These are phyloP conservation scores for Trichomycterus rosablanca DNA, from an alignment of 2,113 vertebrate genomes.

Conservation along the genomic window DNA sequence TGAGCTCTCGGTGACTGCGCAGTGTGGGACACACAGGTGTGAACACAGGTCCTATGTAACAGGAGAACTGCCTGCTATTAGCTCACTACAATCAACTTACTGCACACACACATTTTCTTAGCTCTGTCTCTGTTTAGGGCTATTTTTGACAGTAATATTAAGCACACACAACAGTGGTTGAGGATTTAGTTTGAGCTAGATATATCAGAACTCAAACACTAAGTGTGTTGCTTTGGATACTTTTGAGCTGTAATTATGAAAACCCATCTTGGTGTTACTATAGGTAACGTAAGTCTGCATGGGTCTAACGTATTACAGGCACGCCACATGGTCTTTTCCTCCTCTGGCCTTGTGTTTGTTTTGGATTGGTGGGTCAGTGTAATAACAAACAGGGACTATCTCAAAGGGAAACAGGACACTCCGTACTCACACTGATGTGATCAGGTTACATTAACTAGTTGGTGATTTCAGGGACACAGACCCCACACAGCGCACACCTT, in stretches of 20 bases:
- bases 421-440: slow-evolving; percentile 30
- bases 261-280: not conserved
- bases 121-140: slow-evolving; percentile 4
- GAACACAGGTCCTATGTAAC: slow-evolving; percentile 66
- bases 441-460: slow-evolving; percentile 32
- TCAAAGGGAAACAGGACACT: slow-evolving; percentile 40
- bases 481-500: slow-evolving; percentile 40
- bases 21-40: slow-evolving; percentile 64
- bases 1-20: slow-evolving; percentile 33
- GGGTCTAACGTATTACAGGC: slow-evolving; percentile 8
- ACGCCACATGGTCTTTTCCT: not conserved
- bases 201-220: no score
- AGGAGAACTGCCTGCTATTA: slow-evolving; percentile 64
- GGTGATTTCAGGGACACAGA: slow-evolving; percentile 33
- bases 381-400: slow-evolving; percentile 39
- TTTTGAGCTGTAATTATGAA: slow-evolving; percentile 2
- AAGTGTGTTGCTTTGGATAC: not conserved
- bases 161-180: not conserved
- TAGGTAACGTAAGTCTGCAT: slow-evolving; percentile 21
- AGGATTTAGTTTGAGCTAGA: no score
- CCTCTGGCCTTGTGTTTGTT: slow-evolving; percentile 29
- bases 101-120: slow-evolving; percentile 7
- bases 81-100: slow-evolving; percentile 60
- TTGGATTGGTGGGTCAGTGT: slow-evolving; percentile 35
- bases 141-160: not conserved